Evolutionary conservation across 2,113 vertebrate species (phyloP), one percentile per base, ranked within the genome.

Genomic region (Actenoides hombroni): DNA sequence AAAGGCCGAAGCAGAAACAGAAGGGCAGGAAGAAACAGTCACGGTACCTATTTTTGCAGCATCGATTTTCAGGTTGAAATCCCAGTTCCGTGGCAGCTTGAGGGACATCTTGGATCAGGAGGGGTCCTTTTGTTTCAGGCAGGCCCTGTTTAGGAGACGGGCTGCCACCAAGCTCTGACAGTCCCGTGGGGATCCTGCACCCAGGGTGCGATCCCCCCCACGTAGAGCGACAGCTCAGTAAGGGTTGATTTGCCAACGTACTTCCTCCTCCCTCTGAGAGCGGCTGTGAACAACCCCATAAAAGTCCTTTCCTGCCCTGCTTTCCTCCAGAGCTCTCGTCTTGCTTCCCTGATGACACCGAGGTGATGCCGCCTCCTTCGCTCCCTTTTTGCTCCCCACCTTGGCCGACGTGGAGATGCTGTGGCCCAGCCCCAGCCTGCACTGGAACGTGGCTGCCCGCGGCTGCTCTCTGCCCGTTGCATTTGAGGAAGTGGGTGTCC

Each of bases 71-170:
- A 99, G 97, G 97, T 98, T 98, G 98, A 99, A 99, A 93, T 99
- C 99, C 99, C 99, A 99, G 97, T 97, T 99, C 90, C 98, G 98
- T 67, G 99, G 99, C 94, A 99, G 96, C 96, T 99, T 99, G 68
- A 99, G 98, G 94, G 99, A 99, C 99, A 99, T 99, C 65, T 69
- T 95, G 76, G 16, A 26, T 51, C 33, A 42, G 49, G 59, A 88
- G 17, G 15, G 18, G 31, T 57, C 69, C 57, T 69, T 46, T 42
- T 24, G 21, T 75, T 21, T 33, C 70, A 23, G 51, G 57, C 35
- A 33, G 59, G 70, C 11, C 83, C 89, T 63, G 71, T 78, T 68
- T 29, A 54, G 35, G n/a, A 60, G 89, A 39, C 6, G 37, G 82
- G 33, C 48, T 33, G 42, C 60, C 25, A 40, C 1, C 4, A 33